Conservation (phyloP, 1,140 invertebrate species). For the Bombus superbus region DNA sequence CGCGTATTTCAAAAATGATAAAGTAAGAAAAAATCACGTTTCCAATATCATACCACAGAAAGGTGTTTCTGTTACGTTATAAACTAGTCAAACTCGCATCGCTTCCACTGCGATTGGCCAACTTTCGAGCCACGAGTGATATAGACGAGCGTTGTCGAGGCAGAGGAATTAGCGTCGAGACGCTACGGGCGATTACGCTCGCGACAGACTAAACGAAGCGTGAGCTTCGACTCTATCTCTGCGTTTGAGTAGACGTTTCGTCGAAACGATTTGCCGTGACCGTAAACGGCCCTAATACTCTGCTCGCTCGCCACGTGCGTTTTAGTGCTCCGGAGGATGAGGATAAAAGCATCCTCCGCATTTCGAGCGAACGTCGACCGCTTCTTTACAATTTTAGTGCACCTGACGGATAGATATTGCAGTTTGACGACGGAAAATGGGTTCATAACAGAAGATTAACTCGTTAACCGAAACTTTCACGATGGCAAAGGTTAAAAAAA, state of each 20-base stretch:
- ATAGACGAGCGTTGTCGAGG: background rate
- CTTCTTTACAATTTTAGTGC: background rate
- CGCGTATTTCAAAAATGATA: too few relatives aligned
- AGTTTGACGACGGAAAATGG: background rate
- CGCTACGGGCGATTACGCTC: slow-evolving; percentile 35
- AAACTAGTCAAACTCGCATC: too few relatives aligned
- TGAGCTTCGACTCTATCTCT: slow-evolving; percentile 33
- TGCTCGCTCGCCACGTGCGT: background rate
- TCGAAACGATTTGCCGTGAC: background rate
- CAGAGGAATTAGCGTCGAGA: slow-evolving; percentile 35
- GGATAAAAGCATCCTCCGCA: background rate
- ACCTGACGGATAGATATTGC: background rate
- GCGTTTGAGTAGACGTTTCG: slow-evolving; percentile 21
- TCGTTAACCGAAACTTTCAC: background rate
- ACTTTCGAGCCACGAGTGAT: background rate
- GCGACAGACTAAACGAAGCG: slow-evolving; percentile 48
- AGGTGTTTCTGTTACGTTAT: too few relatives aligned
- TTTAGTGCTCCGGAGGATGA: background rate
- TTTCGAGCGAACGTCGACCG: background rate
- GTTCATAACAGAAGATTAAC: background rate
- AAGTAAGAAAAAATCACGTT: too few relatives aligned
- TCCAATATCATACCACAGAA: too few relatives aligned
- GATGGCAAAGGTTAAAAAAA: too few relatives aligned
- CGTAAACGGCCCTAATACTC: slow-evolving; percentile 20
- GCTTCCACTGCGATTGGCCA: too few relatives aligned